Evolutionary conservation across 2,113 vertebrate genomes (phyloP).

Genomic region (Oceanites oceanicus): DNA sequence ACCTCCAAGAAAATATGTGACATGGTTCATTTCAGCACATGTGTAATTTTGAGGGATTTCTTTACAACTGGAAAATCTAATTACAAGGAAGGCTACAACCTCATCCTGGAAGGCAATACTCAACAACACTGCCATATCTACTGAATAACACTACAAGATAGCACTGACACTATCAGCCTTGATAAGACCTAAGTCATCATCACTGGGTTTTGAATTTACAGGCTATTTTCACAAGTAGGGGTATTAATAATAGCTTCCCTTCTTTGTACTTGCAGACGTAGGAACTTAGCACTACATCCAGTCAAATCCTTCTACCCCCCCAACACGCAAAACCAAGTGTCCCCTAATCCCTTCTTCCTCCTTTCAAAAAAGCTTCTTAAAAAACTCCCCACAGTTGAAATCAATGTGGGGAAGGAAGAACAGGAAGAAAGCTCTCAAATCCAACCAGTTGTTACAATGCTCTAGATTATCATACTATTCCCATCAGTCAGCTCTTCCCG

Average conservation of each 20-base stretch:
- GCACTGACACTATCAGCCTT: background rate
- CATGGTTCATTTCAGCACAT: background rate
- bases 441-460: background rate
- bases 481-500: background rate
- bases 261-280: background rate
- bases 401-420: background rate
- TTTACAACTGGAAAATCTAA: slow-evolving; percentile 5
- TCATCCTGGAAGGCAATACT: background rate
- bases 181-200: background rate
- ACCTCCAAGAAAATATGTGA: background rate
- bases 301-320: background rate
- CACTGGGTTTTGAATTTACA: background rate
- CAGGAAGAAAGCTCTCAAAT: background rate
- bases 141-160: background rate
- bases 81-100: background rate
- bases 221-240: background rate
- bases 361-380: background rate
- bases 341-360: background rate
- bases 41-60: background rate
- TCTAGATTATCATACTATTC: background rate
- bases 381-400: background rate
- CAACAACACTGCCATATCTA: background rate
- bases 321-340: background rate
- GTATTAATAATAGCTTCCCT: background rate
- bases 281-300: background rate